Conservation (phyloP, 2,113 vertebrate species). For the Phaetusa simplex region DNA sequence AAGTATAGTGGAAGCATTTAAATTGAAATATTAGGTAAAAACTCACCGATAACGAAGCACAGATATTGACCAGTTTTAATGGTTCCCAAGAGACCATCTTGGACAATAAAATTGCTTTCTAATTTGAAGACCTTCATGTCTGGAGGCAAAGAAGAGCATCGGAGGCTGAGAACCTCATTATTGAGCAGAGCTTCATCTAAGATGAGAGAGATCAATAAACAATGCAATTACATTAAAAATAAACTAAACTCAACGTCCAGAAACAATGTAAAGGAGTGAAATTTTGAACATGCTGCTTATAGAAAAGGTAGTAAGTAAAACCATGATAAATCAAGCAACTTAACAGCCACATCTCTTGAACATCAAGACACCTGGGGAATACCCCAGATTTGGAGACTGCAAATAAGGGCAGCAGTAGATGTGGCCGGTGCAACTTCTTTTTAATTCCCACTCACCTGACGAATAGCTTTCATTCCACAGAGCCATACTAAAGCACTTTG, state of each 20-base stretch:
- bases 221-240: neutral
- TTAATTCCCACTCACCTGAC: neutral
- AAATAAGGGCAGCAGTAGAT: neutral
- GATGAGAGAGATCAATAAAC: neutral
- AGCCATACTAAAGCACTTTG: neutral
- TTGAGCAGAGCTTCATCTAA: neutral
- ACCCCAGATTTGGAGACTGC: neutral
- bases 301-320: neutral
- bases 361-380: neutral
- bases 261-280: neutral
- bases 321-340: neutral
- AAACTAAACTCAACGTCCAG: neutral
- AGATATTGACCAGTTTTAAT: neutral
- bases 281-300: neutral
- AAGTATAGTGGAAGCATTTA: neutral
- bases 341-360: neutral
- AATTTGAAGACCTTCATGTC: neutral
- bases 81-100: neutral
- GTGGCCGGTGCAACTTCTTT: fast-evolving
- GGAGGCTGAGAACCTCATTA: neutral
- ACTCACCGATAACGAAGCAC: neutral
- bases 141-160: neutral
- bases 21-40: neutral
- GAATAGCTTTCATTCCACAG: neutral
- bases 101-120: neutral